phyloP scores from a whole-genome alignment of 2,113 vertebrate species.

The Sula dactylatra region DNA sequence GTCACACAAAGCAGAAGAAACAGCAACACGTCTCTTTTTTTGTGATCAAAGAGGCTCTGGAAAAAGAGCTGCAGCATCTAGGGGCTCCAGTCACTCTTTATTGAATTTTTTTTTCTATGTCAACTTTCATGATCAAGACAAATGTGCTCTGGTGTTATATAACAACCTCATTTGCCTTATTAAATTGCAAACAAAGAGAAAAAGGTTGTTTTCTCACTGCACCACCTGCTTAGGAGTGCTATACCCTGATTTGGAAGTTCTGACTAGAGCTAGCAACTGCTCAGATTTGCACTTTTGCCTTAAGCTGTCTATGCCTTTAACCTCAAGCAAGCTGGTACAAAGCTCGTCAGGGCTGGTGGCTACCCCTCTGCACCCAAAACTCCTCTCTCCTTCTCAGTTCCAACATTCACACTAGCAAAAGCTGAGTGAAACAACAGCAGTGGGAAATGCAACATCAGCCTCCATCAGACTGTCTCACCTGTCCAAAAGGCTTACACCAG shows the following conservation, averaged over 20 bases:
- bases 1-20: background rate
- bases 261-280: background rate
- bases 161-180: slow-evolving; percentile 8
- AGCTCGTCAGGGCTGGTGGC: background rate
- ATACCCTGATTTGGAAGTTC: background rate
- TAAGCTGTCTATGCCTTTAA: background rate
- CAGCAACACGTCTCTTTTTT: background rate
- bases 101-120: background rate
- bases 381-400: background rate
- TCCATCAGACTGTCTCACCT: background rate
- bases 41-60: background rate
- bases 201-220: background rate
- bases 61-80: background rate
- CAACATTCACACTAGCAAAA: background rate
- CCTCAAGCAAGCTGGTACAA: background rate
- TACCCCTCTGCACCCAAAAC: background rate
- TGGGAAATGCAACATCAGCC: background rate
- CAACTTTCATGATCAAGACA: slow-evolving; percentile 4
- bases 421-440: background rate
- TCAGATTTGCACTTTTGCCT: background rate
- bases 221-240: background rate
- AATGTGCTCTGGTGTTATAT: background rate
- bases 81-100: background rate
- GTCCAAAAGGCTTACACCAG: background rate
- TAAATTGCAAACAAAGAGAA: slow-evolving; percentile 8